Conservation (phyloP, 2,113 vertebrate species). For the Melanotaenia duboulayi region DNA sequence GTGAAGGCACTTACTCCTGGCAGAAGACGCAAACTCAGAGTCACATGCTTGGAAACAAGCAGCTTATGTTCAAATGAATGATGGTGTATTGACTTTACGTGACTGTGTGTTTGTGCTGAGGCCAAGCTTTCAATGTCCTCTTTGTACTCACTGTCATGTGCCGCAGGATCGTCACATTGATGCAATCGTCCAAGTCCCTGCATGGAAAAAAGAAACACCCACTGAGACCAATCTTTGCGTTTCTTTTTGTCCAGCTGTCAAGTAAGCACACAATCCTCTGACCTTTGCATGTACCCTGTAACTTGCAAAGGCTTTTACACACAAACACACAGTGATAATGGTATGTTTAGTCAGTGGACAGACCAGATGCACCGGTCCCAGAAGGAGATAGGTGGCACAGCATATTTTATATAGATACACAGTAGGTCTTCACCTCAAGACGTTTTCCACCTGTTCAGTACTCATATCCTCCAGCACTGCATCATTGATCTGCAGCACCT, state of each 20-base stretch:
- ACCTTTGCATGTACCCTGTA: constrained; percentile 46
- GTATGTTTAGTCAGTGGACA: constrained; percentile 5
- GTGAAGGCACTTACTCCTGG: constrained; percentile 16
- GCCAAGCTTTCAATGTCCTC: constrained; percentile 41
- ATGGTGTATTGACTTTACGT: constrained; percentile 14
- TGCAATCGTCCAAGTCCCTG: constrained; percentile 89
- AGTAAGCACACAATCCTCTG: constrained; percentile 46
- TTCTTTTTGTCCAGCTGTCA: constrained; percentile 60
- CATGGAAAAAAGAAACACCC: constrained; percentile 35
- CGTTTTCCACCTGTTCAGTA: constrained; percentile 83
- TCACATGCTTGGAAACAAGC: constrained; percentile 51
- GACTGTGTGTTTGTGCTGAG: constrained; percentile 9
- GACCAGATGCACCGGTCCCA: constrained; percentile 15
- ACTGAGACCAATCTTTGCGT: background rate
- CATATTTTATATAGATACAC: constrained; percentile 5
- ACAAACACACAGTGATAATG: background rate
- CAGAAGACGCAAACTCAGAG: constrained; percentile 29
- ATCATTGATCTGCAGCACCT: constrained; percentile 90
- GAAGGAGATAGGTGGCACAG: background rate
- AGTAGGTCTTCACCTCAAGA: constrained; percentile 86
- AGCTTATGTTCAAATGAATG: constrained; percentile 31
- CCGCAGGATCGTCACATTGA: constrained; percentile 88
- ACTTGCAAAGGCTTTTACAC: constrained; percentile 37
- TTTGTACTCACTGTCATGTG: constrained; percentile 86
- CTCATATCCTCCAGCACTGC: constrained; percentile 82